Evolutionary conservation across 2,113 vertebrate species (phyloP).

Genomic region (Plestiodon gilberti): DNA sequence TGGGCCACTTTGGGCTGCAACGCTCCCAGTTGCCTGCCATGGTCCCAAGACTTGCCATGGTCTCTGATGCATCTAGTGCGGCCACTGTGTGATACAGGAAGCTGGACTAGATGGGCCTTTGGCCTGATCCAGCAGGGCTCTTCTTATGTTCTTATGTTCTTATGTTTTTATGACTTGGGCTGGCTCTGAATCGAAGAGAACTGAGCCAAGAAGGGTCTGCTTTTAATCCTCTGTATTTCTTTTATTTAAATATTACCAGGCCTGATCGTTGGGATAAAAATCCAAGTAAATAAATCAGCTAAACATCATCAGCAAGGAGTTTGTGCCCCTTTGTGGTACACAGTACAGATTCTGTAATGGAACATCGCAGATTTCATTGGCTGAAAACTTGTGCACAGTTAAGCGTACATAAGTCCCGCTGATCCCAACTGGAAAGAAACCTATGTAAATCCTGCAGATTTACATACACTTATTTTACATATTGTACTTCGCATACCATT

Average conservation of each 20-base stretch:
- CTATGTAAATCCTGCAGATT: background rate
- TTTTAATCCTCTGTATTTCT: background rate
- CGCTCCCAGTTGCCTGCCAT: too few relatives aligned
- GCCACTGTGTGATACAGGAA: too few relatives aligned
- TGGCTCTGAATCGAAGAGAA: background rate
- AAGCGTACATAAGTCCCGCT: background rate
- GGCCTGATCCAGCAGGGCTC: too few relatives aligned
- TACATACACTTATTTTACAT: background rate
- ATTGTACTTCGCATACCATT: background rate
- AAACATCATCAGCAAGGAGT: background rate
- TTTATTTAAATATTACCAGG: background rate
- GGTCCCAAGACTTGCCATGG: too few relatives aligned
- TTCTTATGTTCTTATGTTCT: too few relatives aligned
- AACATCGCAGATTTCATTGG: background rate
- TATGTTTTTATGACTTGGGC: too few relatives aligned
- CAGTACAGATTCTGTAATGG: background rate
- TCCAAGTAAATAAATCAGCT: background rate
- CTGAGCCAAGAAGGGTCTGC: background rate
- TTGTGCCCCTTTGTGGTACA: background rate
- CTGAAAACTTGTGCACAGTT: background rate
- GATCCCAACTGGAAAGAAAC: background rate
- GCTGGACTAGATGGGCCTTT: too few relatives aligned
- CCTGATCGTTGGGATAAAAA: background rate
- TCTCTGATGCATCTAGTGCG: too few relatives aligned
- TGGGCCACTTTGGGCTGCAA: background rate